Conservation (phyloP, 2,113 vertebrate species). For the Seriola quinqueradiata region DNA sequence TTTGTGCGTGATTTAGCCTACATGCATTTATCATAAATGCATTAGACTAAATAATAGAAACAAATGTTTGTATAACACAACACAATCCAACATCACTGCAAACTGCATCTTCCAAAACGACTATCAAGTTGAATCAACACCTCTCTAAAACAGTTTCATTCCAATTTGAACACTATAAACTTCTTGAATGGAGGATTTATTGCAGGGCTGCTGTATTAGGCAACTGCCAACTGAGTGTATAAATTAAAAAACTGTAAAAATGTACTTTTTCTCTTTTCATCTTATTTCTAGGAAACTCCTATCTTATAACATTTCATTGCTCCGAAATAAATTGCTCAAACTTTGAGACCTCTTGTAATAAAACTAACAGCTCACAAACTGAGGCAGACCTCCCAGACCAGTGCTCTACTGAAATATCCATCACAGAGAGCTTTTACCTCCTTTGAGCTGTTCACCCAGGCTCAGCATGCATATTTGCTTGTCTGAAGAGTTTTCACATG, state of each 20-base stretch:
- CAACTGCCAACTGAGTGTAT: not conserved
- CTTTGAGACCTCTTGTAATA: conserved; percentile 4
- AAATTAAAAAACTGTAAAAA: not conserved
- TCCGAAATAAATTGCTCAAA: not conserved
- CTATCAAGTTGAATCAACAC: not conserved
- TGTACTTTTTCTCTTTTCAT: not conserved
- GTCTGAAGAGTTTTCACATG: not conserved
- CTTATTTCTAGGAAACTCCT: not conserved
- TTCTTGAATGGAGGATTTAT: not conserved
- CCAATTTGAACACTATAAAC: not conserved
- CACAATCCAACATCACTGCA: not conserved
- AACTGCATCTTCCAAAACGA: not conserved
- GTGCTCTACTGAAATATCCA: conserved; percentile 11
- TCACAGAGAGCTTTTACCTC: conserved; percentile 9
- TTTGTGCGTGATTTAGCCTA: not conserved
- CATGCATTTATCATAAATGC: not conserved
- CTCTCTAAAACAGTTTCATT: not conserved
- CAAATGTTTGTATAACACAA: not conserved
- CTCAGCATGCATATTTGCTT: conserved; percentile 1
- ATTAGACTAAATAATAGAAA: not conserved
- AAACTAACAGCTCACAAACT: conserved; percentile 1
- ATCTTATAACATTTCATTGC: not conserved
- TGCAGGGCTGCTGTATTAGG: not conserved
- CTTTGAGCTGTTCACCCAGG: not conserved
- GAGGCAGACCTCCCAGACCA: not conserved